Percentiles rank a stretch among this genome's conserved stretches.
phyloP scores from a whole-genome alignment of 2,113 vertebrate genomes.

The Microcebus ravelobensis region DNA sequence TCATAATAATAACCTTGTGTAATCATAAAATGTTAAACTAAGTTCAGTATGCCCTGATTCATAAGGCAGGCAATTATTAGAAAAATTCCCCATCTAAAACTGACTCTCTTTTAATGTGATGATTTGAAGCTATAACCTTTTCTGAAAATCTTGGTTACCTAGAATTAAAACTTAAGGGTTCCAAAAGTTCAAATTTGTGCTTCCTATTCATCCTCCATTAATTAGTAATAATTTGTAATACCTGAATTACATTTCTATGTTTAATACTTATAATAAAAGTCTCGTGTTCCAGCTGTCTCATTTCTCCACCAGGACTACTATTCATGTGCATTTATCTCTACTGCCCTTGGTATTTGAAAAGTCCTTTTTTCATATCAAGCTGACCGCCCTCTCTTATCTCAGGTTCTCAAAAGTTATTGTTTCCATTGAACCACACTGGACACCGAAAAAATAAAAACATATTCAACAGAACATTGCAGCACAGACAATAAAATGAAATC shows the following conservation, averaged over 20 bases:
- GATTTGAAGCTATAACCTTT: neutral
- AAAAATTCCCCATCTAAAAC: neutral
- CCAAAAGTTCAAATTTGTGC: constrained; percentile 13
- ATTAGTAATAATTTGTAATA: constrained; percentile 1
- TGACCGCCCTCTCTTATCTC: neutral
- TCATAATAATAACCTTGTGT: neutral
- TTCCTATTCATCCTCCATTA: neutral
- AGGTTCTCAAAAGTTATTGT: neutral
- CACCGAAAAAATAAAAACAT: neutral
- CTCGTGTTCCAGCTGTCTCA: neutral
- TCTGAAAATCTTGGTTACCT: neutral
- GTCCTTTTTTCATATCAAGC: neutral
- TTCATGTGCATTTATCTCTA: neutral
- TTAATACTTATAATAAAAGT: neutral
- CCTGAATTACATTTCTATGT: neutral
- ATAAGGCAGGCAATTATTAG: neutral
- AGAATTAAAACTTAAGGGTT: neutral
- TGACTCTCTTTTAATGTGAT: neutral
- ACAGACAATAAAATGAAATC: neutral
- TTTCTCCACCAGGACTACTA: neutral
- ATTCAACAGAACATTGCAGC: neutral
- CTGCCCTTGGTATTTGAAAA: neutral
- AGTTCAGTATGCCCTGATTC: neutral
- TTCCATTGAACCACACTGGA: neutral
- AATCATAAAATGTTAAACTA: neutral